These are phyloP conservation scores for Megastigmus dorsalis DNA, from an alignment of 2,888 invertebrate genomes.

Conservation along the genomic window DNA sequence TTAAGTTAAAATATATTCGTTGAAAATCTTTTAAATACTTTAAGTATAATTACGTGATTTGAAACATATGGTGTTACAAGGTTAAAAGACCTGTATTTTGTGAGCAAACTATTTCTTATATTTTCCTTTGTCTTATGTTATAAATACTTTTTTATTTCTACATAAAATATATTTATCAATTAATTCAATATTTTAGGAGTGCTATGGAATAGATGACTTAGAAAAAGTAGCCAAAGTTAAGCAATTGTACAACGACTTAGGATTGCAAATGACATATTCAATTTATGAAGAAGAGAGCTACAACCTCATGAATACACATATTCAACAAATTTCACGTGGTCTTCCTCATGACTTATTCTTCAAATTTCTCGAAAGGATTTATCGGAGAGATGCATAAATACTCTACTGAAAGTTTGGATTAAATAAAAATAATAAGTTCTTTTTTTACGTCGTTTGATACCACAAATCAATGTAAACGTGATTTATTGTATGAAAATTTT, in stretches of 20 bases:
- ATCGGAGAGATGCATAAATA: slow-evolving; percentile 81
- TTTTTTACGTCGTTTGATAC: slow-evolving; percentile 30
- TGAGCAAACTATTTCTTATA: background rate
- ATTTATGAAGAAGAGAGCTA: slow-evolving; percentile 90
- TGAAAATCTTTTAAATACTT: background rate
- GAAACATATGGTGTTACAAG: too few relatives aligned
- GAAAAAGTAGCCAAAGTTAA: slow-evolving; percentile 83
- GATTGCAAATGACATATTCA: slow-evolving; percentile 84
- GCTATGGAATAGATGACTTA: slow-evolving; percentile 83
- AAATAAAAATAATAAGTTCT: slow-evolving; percentile 13
- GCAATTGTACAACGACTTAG: slow-evolving; percentile 85
- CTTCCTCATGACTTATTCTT: slow-evolving; percentile 89
- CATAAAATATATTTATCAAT: slow-evolving; percentile 1
- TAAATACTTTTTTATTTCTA: background rate
- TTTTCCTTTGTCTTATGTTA: too few relatives aligned
- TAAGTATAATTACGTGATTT: background rate
- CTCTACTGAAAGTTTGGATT: slow-evolving; percentile 68
- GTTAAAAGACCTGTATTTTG: too few relatives aligned
- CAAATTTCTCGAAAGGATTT: slow-evolving; percentile 87
- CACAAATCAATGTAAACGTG: slow-evolving; percentile 27
- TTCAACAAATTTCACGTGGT: slow-evolving; percentile 88
- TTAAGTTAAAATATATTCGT: background rate
- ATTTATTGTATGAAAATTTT: slow-evolving; percentile 24
- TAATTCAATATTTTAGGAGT: slow-evolving; percentile 75
- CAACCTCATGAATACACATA: slow-evolving; percentile 87